A percentile compares a stretch with the other conserved stretches of the same genome.
Evolutionary conservation across 2,797 vertebrate genomes (phyloP).

Genomic region (Alca torda): DNA sequence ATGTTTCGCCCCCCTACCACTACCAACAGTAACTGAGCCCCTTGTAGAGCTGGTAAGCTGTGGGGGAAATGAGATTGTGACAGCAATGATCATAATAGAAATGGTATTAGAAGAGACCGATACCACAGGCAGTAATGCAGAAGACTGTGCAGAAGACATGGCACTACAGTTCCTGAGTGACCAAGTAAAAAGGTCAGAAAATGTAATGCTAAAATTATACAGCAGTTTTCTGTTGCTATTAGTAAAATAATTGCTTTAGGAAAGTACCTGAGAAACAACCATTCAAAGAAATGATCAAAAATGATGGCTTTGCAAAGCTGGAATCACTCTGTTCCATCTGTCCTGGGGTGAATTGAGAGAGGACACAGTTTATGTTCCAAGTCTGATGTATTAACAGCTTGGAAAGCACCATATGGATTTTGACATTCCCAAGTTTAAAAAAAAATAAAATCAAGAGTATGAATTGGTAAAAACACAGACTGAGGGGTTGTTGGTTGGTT

Average conservation of each 20-base stretch:
- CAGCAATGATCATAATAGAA: background rate
- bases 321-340: constrained; percentile 8
- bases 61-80: background rate
- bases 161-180: background rate
- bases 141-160: constrained; percentile 32
- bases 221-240: constrained; percentile 20
- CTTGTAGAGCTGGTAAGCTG: background rate
- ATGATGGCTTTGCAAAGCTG: background rate
- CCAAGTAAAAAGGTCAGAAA: constrained; percentile 41
- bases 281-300: constrained; percentile 10
- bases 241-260: constrained; percentile 50
- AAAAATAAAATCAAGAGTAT: rapidly evolving
- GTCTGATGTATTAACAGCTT: background rate
- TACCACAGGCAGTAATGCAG: background rate
- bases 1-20: background rate
- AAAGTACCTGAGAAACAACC: constrained; percentile 3
- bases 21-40: background rate
- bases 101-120: background rate
- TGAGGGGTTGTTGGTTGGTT: background rate
- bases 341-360: background rate
- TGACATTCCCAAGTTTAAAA: background rate
- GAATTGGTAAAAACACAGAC: background rate
- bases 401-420: constrained; percentile 8
- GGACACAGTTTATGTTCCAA: background rate
- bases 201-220: constrained; percentile 40